Conservation (phyloP, 2,113 vertebrate genomes). For the Henicopernis longicauda region DNA sequence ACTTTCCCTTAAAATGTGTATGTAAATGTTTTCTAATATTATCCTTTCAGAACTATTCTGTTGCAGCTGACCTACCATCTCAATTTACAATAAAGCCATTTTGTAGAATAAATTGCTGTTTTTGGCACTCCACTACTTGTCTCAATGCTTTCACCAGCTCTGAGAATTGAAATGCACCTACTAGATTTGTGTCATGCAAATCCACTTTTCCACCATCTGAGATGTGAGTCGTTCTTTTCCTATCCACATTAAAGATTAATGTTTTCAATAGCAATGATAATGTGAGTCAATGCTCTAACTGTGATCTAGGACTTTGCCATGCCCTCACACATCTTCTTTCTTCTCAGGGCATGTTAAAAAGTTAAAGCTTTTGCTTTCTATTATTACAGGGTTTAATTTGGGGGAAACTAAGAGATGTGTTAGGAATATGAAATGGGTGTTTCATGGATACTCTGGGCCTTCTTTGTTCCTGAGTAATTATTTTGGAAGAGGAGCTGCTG, state of each 20-base stretch:
- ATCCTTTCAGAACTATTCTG: not conserved
- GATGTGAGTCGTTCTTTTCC: not conserved
- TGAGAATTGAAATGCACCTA: not conserved
- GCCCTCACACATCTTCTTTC: not conserved
- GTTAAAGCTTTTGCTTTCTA: not conserved
- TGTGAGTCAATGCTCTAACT: not conserved
- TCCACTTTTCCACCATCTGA: not conserved
- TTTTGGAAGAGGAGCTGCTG: not conserved
- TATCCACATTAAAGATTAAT: not conserved
- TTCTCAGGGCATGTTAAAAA: not conserved
- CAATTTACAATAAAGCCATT: not conserved
- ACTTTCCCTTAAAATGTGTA: not conserved
- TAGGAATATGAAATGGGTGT: not conserved
- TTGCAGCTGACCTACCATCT: constrained; percentile 25
- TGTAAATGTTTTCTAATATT: not conserved
- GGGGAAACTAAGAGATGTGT: not conserved
- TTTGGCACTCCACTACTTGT: not conserved
- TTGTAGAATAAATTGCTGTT: not conserved
- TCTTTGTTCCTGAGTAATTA: not conserved
- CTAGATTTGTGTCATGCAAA: not conserved
- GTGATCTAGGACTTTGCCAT: not conserved
- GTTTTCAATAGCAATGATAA: not conserved
- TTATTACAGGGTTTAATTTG: not conserved
- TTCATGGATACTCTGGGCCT: not conserved
- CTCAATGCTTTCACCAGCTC: not conserved